Evolutionary conservation across 2,797 vertebrate species (phyloP).

Genomic region (Platalea minor): DNA sequence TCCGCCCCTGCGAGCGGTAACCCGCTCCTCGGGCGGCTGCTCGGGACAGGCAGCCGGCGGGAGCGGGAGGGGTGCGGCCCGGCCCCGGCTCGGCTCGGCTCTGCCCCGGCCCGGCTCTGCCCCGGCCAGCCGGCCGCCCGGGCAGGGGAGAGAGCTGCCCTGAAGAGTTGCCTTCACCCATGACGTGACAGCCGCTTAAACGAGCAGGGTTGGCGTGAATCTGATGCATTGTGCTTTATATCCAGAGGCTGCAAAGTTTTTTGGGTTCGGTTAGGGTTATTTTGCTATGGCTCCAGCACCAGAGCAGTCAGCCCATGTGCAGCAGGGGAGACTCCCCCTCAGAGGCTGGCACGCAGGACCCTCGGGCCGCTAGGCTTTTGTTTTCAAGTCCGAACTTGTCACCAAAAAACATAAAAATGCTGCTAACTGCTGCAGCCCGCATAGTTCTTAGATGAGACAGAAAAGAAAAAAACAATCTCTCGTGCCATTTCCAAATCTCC

Average conservation of each 20-base stretch:
- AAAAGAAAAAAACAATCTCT: not conserved
- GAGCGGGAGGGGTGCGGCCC: too few relatives aligned
- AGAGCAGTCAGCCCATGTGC: accelerated
- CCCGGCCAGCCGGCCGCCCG: not conserved
- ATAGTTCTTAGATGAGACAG: constrained; percentile 23
- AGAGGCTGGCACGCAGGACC: not conserved
- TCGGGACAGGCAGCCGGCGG: too few relatives aligned
- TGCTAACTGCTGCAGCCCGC: not conserved
- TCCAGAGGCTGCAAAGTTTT: not conserved
- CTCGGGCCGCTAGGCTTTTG: not conserved
- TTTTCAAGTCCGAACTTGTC: not conserved
- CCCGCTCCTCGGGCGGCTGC: not conserved
- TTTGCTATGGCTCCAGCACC: not conserved
- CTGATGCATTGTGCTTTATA: accelerated
- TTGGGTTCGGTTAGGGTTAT: accelerated
- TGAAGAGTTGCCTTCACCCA: accelerated
- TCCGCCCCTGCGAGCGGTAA: not conserved
- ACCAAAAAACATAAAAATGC: not conserved
- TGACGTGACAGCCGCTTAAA: accelerated
- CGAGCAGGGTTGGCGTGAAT: accelerated
- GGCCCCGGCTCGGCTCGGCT: not conserved
- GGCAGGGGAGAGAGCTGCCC: not conserved
- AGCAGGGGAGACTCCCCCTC: not conserved
- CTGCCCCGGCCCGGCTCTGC: not conserved
- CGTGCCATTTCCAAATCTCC: not conserved